These are phyloP conservation scores for Ischnus inquisitorius DNA, from an alignment of 2,888 invertebrate genomes.

Conservation along the genomic window DNA sequence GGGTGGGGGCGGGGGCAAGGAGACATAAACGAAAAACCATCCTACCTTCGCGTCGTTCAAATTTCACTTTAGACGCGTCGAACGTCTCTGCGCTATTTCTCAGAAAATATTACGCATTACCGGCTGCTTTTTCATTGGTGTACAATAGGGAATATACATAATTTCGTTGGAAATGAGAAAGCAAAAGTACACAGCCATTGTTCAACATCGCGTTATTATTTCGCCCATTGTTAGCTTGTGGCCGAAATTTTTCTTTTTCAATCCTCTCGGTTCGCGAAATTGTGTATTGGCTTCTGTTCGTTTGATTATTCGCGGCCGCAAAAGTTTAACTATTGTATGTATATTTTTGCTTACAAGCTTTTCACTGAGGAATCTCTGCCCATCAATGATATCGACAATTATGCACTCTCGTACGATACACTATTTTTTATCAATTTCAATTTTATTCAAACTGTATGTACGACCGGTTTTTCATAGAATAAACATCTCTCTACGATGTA, in stretches of 20 bases:
- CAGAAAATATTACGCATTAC: background rate
- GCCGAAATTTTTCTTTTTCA: background rate
- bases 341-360: background rate
- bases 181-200: background rate
- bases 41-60: slow-evolving; percentile 13
- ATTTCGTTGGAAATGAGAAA: background rate
- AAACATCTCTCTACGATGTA: background rate
- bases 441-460: slow-evolving; percentile 4
- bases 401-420: background rate
- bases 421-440: slow-evolving; percentile 10
- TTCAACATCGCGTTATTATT: background rate
- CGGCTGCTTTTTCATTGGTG: background rate
- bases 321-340: background rate
- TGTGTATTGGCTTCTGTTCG: background rate
- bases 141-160: background rate
- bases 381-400: slow-evolving; percentile 15
- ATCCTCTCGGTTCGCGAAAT: background rate
- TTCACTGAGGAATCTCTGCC: background rate
- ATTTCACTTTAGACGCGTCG: slow-evolving; percentile 21
- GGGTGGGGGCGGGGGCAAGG: background rate
- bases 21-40: slow-evolving; percentile 14
- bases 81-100: background rate
- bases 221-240: background rate
- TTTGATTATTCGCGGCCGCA: background rate
- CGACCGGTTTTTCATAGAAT: background rate